Percentiles rank a stretch among this genome's conserved stretches.
phyloP scores from a whole-genome alignment of 2,888 invertebrate genomes.

The Andrena chrysosceles region DNA sequence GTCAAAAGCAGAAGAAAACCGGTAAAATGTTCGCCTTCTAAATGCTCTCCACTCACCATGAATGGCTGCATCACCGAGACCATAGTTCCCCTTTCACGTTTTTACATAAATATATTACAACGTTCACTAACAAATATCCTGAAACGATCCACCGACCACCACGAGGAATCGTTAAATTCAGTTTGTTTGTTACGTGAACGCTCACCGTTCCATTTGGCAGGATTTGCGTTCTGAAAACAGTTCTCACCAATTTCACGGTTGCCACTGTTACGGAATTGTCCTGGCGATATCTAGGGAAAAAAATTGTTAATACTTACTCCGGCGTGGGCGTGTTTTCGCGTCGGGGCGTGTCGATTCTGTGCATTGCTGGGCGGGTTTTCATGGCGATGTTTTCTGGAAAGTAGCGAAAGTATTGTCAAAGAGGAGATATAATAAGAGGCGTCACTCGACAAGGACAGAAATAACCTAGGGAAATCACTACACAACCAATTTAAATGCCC shows the following conservation, averaged over 20 bases:
- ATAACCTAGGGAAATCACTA: too few species aligned
- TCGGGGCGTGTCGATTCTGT: too few species aligned
- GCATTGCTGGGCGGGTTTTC: too few species aligned
- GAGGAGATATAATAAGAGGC: too few species aligned
- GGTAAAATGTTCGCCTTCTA: constrained; percentile 52
- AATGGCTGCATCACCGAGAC: constrained; percentile 85
- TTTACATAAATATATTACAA: constrained; percentile 72
- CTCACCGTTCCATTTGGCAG: constrained; percentile 42
- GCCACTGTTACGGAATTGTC: constrained; percentile 24
- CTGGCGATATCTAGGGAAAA: background rate
- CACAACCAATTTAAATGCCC: too few species aligned
- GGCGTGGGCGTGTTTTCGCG: background rate
- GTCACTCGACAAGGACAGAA: too few species aligned
- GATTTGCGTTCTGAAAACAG: constrained; percentile 61
- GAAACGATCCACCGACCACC: constrained; percentile 32
- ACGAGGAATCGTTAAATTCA: constrained; percentile 64
- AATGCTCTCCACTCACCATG: constrained; percentile 81
- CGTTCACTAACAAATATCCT: constrained; percentile 29
- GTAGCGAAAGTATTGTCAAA: too few species aligned
- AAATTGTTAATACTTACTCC: background rate
- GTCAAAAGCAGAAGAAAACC: constrained; percentile 65
- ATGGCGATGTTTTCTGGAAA: too few species aligned
- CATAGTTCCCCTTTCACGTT: constrained; percentile 75
- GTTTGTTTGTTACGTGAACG: constrained; percentile 71
- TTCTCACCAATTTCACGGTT: constrained; percentile 41